Evolutionary conservation across 2,888 invertebrate genomes (phyloP), one percentile per base, ranked within the genome.

Genomic region (Agrochola litura): DNA sequence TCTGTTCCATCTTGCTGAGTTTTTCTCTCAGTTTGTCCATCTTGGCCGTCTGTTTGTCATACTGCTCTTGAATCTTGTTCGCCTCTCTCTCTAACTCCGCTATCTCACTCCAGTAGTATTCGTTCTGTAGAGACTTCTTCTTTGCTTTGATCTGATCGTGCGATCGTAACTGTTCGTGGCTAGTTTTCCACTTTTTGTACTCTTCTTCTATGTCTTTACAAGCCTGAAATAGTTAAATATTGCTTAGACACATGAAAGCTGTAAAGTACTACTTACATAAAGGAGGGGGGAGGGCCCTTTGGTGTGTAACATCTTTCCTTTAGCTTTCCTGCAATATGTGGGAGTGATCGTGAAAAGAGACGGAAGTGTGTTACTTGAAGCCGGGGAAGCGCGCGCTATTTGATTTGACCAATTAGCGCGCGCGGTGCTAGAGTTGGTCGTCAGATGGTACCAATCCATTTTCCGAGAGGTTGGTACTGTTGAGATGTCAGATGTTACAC

Each of bases 21-120:
- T 95, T 93, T 54, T 94, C 93, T 22, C 87, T 91, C 73, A 93
- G 94, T 91, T 91, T 96, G 86, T 90, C 95, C 83, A 91, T 96
- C 89, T 86, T 97, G 67, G 80, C 93, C 81, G 91, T 97, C 88
- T 92, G 97, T 93, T 91, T 97, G 87, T 89, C 97, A 91, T 92
- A 93, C 87, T 94, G 91, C 0, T 97, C 93, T 73, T 97, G 94
- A 60, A 97, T 94, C 1, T 86, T 88, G 30, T 88, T 89, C 8
- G 91, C 92, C 54, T 94, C 93, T 12, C 87, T 83, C 86, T 97
- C 96, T 19, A 94, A 88, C 19, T 95, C 94, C 0, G 90, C 92
- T 30, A 97, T 96, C 83, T 96, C 95, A 77, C 95, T 95, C 96
- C 96, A 97, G 43, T 97, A 96, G 80, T 97, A 95, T 91, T 98